Base-by-base conservation (phyloP, 2,113 vertebrate genomes). In the Thymallus thymallus region DNA sequence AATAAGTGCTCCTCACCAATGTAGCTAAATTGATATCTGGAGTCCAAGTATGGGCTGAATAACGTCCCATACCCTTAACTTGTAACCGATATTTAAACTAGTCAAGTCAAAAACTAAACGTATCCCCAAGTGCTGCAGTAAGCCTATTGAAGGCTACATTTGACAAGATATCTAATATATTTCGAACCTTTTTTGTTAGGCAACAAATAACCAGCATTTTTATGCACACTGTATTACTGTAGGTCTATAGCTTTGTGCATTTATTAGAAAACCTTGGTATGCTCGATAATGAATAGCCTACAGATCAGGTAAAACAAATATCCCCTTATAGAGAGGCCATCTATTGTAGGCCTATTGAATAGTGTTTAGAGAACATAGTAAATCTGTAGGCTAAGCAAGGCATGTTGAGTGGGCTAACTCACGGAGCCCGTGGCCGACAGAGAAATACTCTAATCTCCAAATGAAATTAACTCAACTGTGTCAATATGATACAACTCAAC, bases 361-460 rank as follows among this genome's bases (percentile, higher is more conserved):
- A 55, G 14, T 5, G 51, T 20, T 55, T 20, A 55, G 51, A 55
- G 51, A 55, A 55, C 18, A 55, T 4, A 20, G 51, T 4, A 55
- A 55, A 14, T 18, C 5, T 18, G 51, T 55, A 41, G 35, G 9
- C 9, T 41, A 55, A 6, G 13, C 51, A 55, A 18, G 6, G 18
- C 13, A 60, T 6, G n/a, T 22, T 55, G 51, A 55, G 51, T 55
- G 51, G 18, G 2, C 2, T 22, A 60, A 55, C 51, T 55, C 51
- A 20, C 51, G 23, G 56, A 60, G 56, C 20, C 56, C 56, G 56
- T 60, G n/a, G 56, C 56, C 6, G 56, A 60, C 4, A 35, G 6
- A 51, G 35, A 66, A 62, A 48, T 12, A 74, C 9, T 66, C 18
- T 65, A 32, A 55, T 74, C 62, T 30, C 46, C 48, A n/a, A 66